Evolutionary conservation across 1,140 invertebrate genomes (phyloP), one percentile per base, ranked within the genome.

Genomic region (Marisa cornuarietis): DNA sequence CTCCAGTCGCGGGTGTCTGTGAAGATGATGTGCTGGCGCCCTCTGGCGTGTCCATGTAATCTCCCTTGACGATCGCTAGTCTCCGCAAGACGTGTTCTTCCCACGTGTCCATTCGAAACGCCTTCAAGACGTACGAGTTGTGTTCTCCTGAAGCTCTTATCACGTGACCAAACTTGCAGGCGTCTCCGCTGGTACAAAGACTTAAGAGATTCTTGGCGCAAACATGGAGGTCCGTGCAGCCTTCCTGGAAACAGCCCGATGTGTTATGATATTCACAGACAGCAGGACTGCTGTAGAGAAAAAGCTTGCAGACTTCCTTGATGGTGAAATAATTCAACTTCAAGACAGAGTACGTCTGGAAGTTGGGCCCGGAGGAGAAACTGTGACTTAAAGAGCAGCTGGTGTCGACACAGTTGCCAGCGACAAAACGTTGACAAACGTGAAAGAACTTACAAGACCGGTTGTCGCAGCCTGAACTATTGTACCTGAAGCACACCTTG

Each of bases 31-130:
- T 42, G 31, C 0, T 42, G 31, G 31, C 31, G 31, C 31, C 31
- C 31, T 42, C 31, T 42, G 31, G 31, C 6, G 31, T 42, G 31
- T 42, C 0, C 31, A 42, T 0, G 6, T 0, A 42, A 6, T 42
- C 31, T 42, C 31, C 31, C 31, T 42, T 42, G 31, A 31, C 7
- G 16, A 69, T 69, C n/a, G 13, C 68, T 31, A 69, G 3, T 31
- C 13, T 69, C 14, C 24, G 24, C 42, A 69, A 26, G 24, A 31
- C 5, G 24, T 26, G 16, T 16, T 18, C 18, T 3, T 16, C 14
- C n/a, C n/a, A 26, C 68, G n/a, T 69, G 18, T 69, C n/a, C 68
- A 69, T 22, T n/a, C 42, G 68, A 31, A 69, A 69, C 14, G 68
- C 42, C 18, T 69, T 24, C 16, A 69, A 31, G 5, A 69, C 68